phyloP scores from a whole-genome alignment of 2,888 invertebrate genomes.

The Sesia apiformis region DNA sequence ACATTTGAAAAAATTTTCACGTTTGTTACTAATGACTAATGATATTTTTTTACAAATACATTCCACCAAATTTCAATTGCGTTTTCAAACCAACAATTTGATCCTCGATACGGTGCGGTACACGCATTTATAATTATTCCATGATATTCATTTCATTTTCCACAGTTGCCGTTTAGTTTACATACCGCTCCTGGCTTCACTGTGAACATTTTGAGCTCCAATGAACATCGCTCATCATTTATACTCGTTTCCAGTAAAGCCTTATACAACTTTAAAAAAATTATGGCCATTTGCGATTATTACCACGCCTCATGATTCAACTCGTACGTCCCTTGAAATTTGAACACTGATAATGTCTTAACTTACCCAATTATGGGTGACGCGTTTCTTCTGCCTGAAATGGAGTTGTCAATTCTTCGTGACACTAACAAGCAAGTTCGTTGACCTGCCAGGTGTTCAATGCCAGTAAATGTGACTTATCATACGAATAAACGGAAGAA shows the following conservation, averaged over 20 bases:
- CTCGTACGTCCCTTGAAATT: constrained; percentile 21
- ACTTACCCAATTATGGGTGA: constrained; percentile 33
- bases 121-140: too few relatives aligned
- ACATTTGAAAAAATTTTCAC: too few relatives aligned
- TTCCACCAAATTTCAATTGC: too few relatives aligned
- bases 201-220: constrained; percentile 12
- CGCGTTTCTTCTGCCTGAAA: constrained; percentile 22
- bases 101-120: too few relatives aligned
- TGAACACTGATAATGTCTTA: constrained; percentile 32
- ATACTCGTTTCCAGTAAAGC: constrained; percentile 37
- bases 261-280: constrained; percentile 28
- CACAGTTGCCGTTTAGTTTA: too few relatives aligned
- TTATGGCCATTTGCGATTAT: constrained; percentile 17
- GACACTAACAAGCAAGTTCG: constrained; percentile 30
- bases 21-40: too few relatives aligned
- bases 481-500: constrained; percentile 51
- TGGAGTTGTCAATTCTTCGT: constrained; percentile 27
- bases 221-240: constrained; percentile 27
- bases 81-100: too few relatives aligned
- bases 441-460: constrained; percentile 59
- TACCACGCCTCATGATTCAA: constrained; percentile 13
- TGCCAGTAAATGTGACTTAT: constrained; percentile 57
- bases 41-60: too few relatives aligned
- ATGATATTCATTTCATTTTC: too few relatives aligned
- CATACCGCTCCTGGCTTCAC: not conserved